These are phyloP conservation scores for Percopsis omiscomaycus DNA, from an alignment of 2,797 vertebrate genomes.

Conservation along the genomic window DNA sequence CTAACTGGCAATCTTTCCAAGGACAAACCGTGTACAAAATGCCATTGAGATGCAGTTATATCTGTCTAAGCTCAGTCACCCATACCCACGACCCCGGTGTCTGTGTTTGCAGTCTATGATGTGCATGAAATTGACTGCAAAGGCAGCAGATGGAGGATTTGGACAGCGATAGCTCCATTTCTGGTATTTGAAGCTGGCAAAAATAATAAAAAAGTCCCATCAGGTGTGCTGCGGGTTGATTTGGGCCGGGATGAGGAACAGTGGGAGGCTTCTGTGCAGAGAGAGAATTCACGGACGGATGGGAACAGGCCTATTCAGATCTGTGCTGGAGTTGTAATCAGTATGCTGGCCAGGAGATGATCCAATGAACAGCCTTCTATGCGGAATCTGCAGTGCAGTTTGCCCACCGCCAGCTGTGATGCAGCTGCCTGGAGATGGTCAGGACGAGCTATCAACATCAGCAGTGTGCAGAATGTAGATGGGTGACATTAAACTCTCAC, in stretches of 20 bases:
- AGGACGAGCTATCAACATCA: constrained; percentile 38
- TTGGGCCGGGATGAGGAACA: constrained; percentile 57
- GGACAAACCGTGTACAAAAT: constrained; percentile 27
- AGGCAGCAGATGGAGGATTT: constrained; percentile 32
- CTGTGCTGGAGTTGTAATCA: constrained; percentile 56
- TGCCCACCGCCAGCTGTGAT: constrained; percentile 52
- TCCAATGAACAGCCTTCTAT: constrained; percentile 65
- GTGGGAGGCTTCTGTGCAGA: constrained; percentile 52
- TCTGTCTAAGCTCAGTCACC: constrained; percentile 19
- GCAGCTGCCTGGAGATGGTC: constrained; percentile 51
- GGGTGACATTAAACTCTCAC: constrained; percentile 1
- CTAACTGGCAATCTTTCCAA: constrained; percentile 10
- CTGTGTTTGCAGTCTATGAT: constrained; percentile 13
- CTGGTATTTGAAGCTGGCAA: constrained; percentile 32
- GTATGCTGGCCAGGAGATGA: constrained; percentile 53
- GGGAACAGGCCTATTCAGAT: constrained; percentile 55
- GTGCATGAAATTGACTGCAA: constrained; percentile 35
- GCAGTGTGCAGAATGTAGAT: constrained; percentile 39
- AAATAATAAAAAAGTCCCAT: constrained; percentile 46
- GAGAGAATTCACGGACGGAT: constrained; percentile 31
- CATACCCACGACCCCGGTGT: neutral
- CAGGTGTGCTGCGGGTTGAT: constrained; percentile 50
- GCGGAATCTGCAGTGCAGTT: constrained; percentile 47
- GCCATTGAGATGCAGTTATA: constrained; percentile 15
- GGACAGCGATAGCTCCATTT: constrained; percentile 40